A percentile compares a stretch with the other conserved stretches of the same genome.
Conservation (phyloP, 2,797 vertebrate species). For the Halcyon chelicuti region DNA sequence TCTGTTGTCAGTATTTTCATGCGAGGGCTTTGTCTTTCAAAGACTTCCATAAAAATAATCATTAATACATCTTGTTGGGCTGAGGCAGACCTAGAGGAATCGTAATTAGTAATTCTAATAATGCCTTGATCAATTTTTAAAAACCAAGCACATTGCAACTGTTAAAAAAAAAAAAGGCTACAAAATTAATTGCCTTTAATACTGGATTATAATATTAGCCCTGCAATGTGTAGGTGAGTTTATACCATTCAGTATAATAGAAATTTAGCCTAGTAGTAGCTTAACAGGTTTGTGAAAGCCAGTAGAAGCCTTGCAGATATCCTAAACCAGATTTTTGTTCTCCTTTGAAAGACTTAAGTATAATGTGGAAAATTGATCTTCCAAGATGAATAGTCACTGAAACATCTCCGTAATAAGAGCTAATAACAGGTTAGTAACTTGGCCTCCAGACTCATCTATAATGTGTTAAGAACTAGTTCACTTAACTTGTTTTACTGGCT, state of each 20-base stretch:
- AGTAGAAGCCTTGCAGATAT: not conserved
- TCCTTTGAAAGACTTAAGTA: not conserved
- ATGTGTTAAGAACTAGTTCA: not conserved
- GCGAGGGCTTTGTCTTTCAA: conserved; percentile 16
- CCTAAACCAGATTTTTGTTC: not conserved
- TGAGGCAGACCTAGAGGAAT: not conserved
- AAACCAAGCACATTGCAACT: not conserved
- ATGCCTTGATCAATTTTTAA: not conserved
- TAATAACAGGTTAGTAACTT: conserved; percentile 30
- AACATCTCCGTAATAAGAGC: conserved; percentile 1
- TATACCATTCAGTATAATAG: not conserved
- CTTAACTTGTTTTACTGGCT: conserved; percentile 37
- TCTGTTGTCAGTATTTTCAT: not conserved
- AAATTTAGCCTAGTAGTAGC: not conserved
- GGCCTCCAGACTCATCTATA: not conserved
- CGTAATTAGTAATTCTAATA: not conserved
- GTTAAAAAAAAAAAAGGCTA: not conserved
- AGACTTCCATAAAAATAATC: not conserved
- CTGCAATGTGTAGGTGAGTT: not conserved
- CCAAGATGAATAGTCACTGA: not conserved
- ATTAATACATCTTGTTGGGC: not conserved
- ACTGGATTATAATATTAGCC: not conserved
- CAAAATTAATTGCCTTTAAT: not conserved
- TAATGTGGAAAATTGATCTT: not conserved
- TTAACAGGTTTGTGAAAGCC: not conserved